A percentile compares a stretch with the other conserved stretches of the same genome.
These are phyloP conservation scores for Enoplosus armatus DNA, from an alignment of 2,797 vertebrate species.

Conservation along the genomic window DNA sequence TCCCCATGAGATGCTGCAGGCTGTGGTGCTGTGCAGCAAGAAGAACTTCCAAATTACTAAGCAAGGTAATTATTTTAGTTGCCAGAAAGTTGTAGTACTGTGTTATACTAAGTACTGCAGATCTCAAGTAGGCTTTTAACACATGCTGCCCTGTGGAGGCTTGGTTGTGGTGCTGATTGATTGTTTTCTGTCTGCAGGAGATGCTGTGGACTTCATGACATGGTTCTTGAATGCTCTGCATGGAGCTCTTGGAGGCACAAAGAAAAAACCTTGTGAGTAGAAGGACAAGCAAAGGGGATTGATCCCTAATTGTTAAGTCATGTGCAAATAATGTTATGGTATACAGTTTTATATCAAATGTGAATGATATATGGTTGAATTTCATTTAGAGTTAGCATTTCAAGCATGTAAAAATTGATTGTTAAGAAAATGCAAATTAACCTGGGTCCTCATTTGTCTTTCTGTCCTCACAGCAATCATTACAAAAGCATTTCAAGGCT, in stretches of 20 bases:
- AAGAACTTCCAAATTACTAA: slow-evolving; percentile 99
- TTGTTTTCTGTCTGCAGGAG: slow-evolving; percentile 83
- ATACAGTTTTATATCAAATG: neutral
- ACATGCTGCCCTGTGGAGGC: neutral
- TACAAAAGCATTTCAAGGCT: slow-evolving; percentile 96
- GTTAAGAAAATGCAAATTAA: neutral
- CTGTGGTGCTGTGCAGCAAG: slow-evolving; percentile 97
- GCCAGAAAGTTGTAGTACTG: neutral
- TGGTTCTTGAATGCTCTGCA: slow-evolving; percentile 98
- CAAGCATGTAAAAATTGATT: neutral
- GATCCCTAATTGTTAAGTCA: neutral
- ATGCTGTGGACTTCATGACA: slow-evolving; percentile 96
- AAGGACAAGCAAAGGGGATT: neutral
- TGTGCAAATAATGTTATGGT: neutral
- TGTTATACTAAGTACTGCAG: neutral
- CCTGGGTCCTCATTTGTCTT: slow-evolving; percentile 15
- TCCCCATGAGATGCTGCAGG: slow-evolving; percentile 98
- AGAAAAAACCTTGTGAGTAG: slow-evolving; percentile 94
- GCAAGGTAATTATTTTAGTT: slow-evolving; percentile 85
- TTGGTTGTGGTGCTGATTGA: slow-evolving; percentile 7
- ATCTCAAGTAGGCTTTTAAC: neutral
- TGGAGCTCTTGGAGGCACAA: slow-evolving; percentile 94
- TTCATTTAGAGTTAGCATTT: neutral
- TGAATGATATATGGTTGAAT: neutral
- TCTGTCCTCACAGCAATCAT: slow-evolving; percentile 87